Base-by-base conservation (phyloP, 2,888 invertebrate genomes). In the Heliconius hortense region DNA sequence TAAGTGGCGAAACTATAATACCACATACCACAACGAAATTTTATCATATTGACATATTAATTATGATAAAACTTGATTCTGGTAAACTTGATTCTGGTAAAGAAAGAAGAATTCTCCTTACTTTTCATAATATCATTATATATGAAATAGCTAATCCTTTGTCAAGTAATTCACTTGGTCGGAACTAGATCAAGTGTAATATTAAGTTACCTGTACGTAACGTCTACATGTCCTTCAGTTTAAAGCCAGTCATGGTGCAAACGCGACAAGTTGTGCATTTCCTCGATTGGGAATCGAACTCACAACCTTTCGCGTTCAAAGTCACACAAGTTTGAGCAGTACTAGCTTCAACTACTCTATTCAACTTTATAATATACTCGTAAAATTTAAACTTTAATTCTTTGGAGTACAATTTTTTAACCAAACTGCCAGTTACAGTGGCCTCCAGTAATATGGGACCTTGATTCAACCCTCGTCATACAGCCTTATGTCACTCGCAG, bases 391-490 rank as follows among this genome's bases (percentile, higher is more conserved):
- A 63, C 35, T 39, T 64, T 15, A 64, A 39, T 39, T 39, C n/a
- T 64, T 64, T 64, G 13, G 7, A 39, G 64, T 39, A n/a, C 1
- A 1, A 63, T 13, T 64, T 63, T 64, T 53, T 31, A 69, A 69
- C 28, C 53, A 53, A 69, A 69, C 21, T 69, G 68, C 53, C 68
- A 69, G 31, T 56, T 66, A 8, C 35, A 64, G 26, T 43, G 13
- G 39, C 53, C 53, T 53, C n/a, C 18, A 69, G 53, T 53, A 15
- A n/a, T 48, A 69, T 53, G 31, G 53, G 48, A 53, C 31, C 68
- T 53, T 31, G 67, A 67, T 21, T 24, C 62, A 11, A 69, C 68
- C 68, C 53, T 69, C 53, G 68, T 69, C 68, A 69, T 53, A 69
- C 31, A 31, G 31, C 68, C 53, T 69, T 69, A 68, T 68, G 68